phyloP scores from a whole-genome alignment of 2,888 invertebrate species.

The Melieria picta region DNA sequence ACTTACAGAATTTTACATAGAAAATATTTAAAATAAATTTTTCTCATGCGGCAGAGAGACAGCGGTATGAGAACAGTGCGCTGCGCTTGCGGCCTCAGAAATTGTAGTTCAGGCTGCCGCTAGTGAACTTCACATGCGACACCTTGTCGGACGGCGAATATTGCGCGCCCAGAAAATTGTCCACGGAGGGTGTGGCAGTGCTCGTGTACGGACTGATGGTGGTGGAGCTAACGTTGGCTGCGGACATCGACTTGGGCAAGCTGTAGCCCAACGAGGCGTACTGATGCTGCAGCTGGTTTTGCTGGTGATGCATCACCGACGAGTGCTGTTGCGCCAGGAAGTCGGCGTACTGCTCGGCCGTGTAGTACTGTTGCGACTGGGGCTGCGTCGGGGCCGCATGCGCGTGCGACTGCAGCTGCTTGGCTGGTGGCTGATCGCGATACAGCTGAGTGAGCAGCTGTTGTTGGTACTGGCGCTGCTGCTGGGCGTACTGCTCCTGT shows the following conservation, averaged over 20 bases:
- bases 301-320: slow-evolving; percentile 50
- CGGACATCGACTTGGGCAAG: slow-evolving; percentile 22
- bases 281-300: slow-evolving; percentile 49
- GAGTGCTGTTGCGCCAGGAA: slow-evolving; percentile 37
- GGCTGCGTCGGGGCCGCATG: slow-evolving; percentile 44
- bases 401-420: slow-evolving; percentile 30
- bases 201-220: slow-evolving; percentile 24
- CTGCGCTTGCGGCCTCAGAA: slow-evolving; percentile 46
- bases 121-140: slow-evolving; percentile 67
- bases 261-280: slow-evolving; percentile 43
- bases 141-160: slow-evolving; percentile 67
- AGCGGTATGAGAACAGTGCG: too few relatives aligned
- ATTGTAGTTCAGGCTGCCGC: slow-evolving; percentile 62
- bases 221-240: slow-evolving; percentile 46
- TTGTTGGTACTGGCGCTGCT: slow-evolving; percentile 51
- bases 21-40: too few relatives aligned
- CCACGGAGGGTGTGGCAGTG: slow-evolving; percentile 37
- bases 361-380: slow-evolving; percentile 51
- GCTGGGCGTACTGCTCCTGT: slow-evolving; percentile 53
- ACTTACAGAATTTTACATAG: too few relatives aligned
- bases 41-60: too few relatives aligned
- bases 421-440: slow-evolving; percentile 40
- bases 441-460: slow-evolving; percentile 55
- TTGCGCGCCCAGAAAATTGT: slow-evolving; percentile 59
- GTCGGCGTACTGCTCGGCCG: slow-evolving; percentile 58